Evolutionary conservation across 2,797 vertebrate species (phyloP), one percentile per base, ranked within the genome.

Genomic region (Schizopygopsis pylzovi): DNA sequence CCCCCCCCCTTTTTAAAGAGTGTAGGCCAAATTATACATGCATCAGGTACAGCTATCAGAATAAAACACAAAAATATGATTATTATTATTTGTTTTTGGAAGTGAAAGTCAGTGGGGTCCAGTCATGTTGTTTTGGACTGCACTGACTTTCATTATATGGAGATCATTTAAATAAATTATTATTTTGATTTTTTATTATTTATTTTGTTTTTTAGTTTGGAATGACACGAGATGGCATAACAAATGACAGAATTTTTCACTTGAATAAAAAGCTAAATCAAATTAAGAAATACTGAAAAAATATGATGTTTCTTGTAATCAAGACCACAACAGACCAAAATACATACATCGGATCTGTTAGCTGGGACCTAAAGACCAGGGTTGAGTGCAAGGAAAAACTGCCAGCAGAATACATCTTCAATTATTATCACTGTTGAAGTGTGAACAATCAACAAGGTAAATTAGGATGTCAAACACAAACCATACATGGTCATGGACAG

Each of bases 401-500:
- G 63, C 47, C 76, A 79, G 76, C 33, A 54, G 45, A 33, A 68
- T 16, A 41, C 39, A 72, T 72, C 78, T 28, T 65, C 65, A 65
- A 80, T 79, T 82, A 56, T 71, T 41, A 54, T 28, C 15, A 22
- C 52, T 45, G 22, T 33, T 68, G 16, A 68, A 33, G 16, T 33
- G n/a, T 59, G 49, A 82, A 43, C 54, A 71, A 47, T n/a, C 70
- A 82, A 45, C 52, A 45, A 41, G 6, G 22, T 72, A 25, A 59
- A 59, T 61, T 22, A 52, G 16, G 10, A 83, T 63, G 43, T 28
- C 71, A 73, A 82, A 82, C 78, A 47, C 45, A 79, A 25, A 16
- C 76, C 22, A 79, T 61, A 61, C 54, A 79, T 61, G 76, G 76
- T n/a, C 52, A 78, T n/a, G 22, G 54, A 59, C 37, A 79, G 78